These are phyloP conservation scores for Miltochrista miniata DNA, from an alignment of 2,888 invertebrate genomes.

Conservation along the genomic window DNA sequence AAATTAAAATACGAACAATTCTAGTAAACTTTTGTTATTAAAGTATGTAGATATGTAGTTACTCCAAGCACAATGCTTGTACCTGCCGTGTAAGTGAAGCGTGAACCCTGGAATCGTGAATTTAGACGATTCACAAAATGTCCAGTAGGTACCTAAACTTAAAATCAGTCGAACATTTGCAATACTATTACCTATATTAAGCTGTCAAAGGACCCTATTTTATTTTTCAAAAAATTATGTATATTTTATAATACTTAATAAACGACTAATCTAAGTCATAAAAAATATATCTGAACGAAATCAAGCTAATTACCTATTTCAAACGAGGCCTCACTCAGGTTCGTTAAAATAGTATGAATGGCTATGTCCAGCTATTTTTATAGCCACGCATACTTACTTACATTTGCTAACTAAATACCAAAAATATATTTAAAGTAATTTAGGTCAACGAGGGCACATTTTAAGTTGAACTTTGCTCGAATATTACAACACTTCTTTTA, in stretches of 20 bases:
- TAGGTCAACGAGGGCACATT: constrained; percentile 29
- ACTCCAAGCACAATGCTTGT: no score
- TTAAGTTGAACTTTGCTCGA: constrained; percentile 8
- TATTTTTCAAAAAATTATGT: no score
- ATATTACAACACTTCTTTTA: constrained; percentile 20
- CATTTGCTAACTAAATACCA: constrained; percentile 25
- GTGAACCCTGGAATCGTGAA: no score
- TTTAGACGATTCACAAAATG: no score
- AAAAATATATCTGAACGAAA: not conserved
- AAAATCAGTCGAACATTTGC: no score
- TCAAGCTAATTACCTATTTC: not conserved
- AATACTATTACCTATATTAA: no score
- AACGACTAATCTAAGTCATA: not conserved
- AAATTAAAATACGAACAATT: no score
- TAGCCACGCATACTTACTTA: constrained; percentile 19
- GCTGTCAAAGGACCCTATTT: no score
- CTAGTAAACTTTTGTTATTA: no score
- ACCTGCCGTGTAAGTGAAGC: no score
- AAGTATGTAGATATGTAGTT: no score
- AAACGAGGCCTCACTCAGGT: not conserved
- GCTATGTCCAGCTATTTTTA: constrained; percentile 18
- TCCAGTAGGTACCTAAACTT: no score
- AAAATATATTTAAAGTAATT: constrained; percentile 23
- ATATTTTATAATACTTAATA: not conserved
- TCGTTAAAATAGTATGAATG: constrained; percentile 21